Evolutionary conservation across 2,888 invertebrate genomes (phyloP).

Genomic region (Clitarchus hookeri): DNA sequence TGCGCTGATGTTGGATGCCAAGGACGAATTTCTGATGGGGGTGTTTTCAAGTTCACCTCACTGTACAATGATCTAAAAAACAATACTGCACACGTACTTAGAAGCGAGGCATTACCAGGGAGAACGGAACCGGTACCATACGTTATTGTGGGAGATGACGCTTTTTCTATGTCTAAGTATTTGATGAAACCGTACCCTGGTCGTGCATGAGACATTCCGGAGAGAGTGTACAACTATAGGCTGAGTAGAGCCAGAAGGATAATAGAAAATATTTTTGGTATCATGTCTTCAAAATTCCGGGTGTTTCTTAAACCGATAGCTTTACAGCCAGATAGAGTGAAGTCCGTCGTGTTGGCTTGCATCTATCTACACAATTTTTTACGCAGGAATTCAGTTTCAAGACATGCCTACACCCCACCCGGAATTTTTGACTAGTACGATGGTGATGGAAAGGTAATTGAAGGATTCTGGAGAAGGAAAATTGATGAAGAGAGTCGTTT

Average conservation of each 20-base stretch:
- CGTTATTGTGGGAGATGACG: slow-evolving; percentile 29
- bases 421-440: too few species aligned
- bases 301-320: too few species aligned
- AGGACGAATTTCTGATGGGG: slow-evolving; percentile 46
- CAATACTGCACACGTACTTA: neutral
- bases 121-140: slow-evolving; percentile 16
- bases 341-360: neutral
- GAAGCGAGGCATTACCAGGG: neutral
- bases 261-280: neutral
- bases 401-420: too few species aligned
- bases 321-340: slow-evolving; percentile 1
- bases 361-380: slow-evolving; percentile 18
- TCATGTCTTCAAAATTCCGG: slow-evolving; percentile 9
- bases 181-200: slow-evolving; percentile 18
- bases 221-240: too few species aligned
- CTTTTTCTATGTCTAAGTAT: slow-evolving; percentile 23
- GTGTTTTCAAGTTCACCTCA: slow-evolving; percentile 39
- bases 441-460: too few species aligned
- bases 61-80: neutral
- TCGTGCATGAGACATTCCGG: neutral
- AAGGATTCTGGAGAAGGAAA: too few species aligned
- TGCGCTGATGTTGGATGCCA: slow-evolving; percentile 48
- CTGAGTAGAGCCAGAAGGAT: slow-evolving; percentile 11
- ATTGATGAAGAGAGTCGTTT: too few species aligned
- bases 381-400: too few species aligned